Percentiles rank a stretch among this genome's conserved stretches.
These are phyloP conservation scores for Eutolmus rufibarbis DNA, from an alignment of 2,888 invertebrate species.

Conservation along the genomic window DNA sequence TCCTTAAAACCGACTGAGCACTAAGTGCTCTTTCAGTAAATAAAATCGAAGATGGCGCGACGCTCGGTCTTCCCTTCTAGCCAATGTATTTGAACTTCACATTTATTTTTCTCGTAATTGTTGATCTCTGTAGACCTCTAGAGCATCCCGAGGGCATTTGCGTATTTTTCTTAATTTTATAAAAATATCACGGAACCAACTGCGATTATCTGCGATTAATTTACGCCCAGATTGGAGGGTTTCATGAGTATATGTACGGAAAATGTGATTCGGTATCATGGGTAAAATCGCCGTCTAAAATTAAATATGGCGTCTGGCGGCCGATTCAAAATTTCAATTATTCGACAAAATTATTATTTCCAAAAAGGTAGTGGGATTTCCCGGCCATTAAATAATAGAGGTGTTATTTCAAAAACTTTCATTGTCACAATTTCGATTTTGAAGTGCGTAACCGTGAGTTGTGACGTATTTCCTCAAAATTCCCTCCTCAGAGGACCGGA, in stretches of 20 bases:
- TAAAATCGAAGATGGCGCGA: constrained; percentile 77
- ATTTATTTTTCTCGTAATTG: constrained; percentile 47
- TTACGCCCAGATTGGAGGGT: constrained; percentile 67
- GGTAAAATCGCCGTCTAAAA: constrained; percentile 56
- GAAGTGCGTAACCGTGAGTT: neutral
- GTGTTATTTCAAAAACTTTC: neutral
- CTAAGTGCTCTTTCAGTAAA: constrained; percentile 68
- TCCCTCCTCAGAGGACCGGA: neutral
- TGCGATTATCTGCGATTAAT: constrained; percentile 54
- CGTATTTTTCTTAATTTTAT: constrained; percentile 1
- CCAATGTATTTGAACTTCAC: constrained; percentile 48
- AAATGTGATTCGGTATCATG: constrained; percentile 62
- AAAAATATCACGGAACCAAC: constrained; percentile 44
- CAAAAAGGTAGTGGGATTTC: neutral
- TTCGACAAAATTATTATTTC: neutral
- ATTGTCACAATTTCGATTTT: neutral
- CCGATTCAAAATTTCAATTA: constrained; percentile 57
- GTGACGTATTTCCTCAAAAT: neutral
- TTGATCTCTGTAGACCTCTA: constrained; percentile 48
- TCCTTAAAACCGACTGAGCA: constrained; percentile 70
- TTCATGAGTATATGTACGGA: constrained; percentile 70
- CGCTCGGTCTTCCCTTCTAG: constrained; percentile 56
- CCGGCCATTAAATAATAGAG: neutral
- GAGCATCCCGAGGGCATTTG: neutral
- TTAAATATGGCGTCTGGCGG: constrained; percentile 59